phyloP scores from a whole-genome alignment of 92 coral and sea anemone genomes.

The Paramuricea clavata region DNA sequence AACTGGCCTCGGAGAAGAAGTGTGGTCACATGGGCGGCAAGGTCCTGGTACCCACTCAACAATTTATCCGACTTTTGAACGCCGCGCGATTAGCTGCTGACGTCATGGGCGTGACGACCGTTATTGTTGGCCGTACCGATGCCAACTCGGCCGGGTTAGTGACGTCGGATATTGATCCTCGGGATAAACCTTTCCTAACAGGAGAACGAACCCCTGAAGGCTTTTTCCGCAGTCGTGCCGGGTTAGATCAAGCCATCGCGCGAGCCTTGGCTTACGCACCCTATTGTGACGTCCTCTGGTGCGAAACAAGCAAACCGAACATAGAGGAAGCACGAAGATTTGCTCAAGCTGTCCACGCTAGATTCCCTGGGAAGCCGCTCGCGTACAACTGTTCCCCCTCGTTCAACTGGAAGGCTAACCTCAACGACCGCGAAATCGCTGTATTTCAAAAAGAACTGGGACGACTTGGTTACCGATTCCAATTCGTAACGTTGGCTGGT shows the following conservation, averaged over 20 bases:
- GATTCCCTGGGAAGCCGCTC: constrained; percentile 94
- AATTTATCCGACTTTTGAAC: constrained; percentile 89
- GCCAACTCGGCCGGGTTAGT: constrained; percentile 96
- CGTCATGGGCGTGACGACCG: constrained; percentile 85
- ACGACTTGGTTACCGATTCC: constrained; percentile 91
- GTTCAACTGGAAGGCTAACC: constrained; percentile 99
- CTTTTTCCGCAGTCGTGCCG: constrained; percentile 82
- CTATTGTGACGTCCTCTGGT: constrained; percentile 95
- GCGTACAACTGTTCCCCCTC: constrained; percentile 99
- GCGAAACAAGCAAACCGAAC: constrained; percentile 94
- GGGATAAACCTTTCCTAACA: constrained; percentile 91
- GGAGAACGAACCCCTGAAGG: constrained; percentile 98
- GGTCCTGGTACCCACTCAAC: constrained; percentile 94
- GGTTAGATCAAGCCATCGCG: constrained; percentile 94
- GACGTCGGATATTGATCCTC: constrained; percentile 94
- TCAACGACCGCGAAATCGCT: constrained; percentile 86
- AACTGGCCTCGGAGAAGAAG: constrained; percentile 98
- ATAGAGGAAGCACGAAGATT: constrained; percentile 90
- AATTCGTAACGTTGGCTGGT: constrained; percentile 97
- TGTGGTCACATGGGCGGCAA: constrained; percentile 99
- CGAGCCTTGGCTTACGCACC: constrained; percentile 96
- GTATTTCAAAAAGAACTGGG: constrained; percentile 94
- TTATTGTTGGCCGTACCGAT: constrained; percentile 95
- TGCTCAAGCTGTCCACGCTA: constrained; percentile 90
- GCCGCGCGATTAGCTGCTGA: constrained; percentile 98